Evolutionary conservation across 1,140 invertebrate species (phyloP), one percentile per base, ranked within the genome.

Genomic region (Caenorhabditis brenneri): DNA sequence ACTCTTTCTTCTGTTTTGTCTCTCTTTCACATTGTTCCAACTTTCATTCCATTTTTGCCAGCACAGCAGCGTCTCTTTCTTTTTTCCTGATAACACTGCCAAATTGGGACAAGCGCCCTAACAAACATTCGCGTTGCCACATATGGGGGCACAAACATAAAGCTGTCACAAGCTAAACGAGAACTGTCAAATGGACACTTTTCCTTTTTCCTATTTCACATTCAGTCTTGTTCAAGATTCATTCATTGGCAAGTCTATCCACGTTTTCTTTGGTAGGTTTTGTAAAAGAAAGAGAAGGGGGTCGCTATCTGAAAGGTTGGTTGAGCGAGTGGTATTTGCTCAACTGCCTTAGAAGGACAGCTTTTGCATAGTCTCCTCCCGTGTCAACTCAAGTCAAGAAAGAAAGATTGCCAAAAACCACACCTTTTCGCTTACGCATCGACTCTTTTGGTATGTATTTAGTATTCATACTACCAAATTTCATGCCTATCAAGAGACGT

Each of bases 311-410:
- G 6, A 36, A 65, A 74, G 36, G 36, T 65, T 65, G 33, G 65
- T 42, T 74, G 36, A 42, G 36, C 65, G 22, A 65, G 31, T 65
- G 31, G 58, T 74, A 24, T 74, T 74, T 74, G 65, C 65, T 74
- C 65, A 74, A 74, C 65, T 74, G 65, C 65, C 65, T 74, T 74
- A 74, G 65, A 74, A 46, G 65, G 65, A 46, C 29, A 36, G 65
- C 65, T 74, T 74, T 74, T 74, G 65, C 65, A 42, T 74, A 74
- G 65, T 9, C 31, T 36, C 31, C 65, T 24, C 12, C 65, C 19
- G 65, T 74, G 65, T 74, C 65, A 74, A 74, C 65, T 46, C 65
- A n/a, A 74, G 36, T 74, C 65, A 42, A 74, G 65, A 74, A 74
- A 55, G 22, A 27, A 65, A 33, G 29, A 65, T 65, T 65, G 58